Base-by-base conservation (phyloP, 2,113 vertebrate species). In the Rana temporaria region DNA sequence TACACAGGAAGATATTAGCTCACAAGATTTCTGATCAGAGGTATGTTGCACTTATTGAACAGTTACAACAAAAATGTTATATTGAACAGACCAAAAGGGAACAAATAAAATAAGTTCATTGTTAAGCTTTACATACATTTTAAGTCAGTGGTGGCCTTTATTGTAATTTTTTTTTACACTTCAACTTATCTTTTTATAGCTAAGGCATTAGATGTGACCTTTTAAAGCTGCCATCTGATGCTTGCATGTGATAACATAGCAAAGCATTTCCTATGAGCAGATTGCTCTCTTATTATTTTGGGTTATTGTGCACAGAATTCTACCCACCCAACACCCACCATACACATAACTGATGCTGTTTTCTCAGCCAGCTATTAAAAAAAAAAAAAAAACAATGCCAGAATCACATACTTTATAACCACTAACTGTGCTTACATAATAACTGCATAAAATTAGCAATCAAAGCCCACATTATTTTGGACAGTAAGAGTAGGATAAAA, bases 321-420 rank as follows among this genome's bases (percentile, higher is more conserved):
- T 81, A 60, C 79, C 79, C 68, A 81, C 68, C 59, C 34, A 64
- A 81, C 68, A 56, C 79, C 79, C 69, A 73, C 79, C 42, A 65
- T 56, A 38, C 48, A 82, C 74, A 82, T 82, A 82, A 26, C 80
- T 75, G 62, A 75, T 34, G 60, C 38, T 19, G 69, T 81, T 81
- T 64, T 73, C 79, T 73, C 79, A 81, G 69, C 18, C 69, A 69
- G 66, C 68, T 65, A 20, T 18, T 24, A 24, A 19, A 72, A 64
- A 73, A 72, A 42, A 60, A 74, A 24, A 19, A 72, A 64, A 73
- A 72, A 42, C 69, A 74, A 65, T 8, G 52, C 30, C 5, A 32
- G 15, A 73, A 34, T 53, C 70, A 82, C 63, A 82, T 42, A 59
- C 19, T 38, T 22, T 60, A 75, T 63, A 12, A 56, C 16, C 38